A percentile compares a stretch with the other conserved stretches of the same genome.
These are phyloP conservation scores for Eulemur rufifrons DNA, from an alignment of 2,113 vertebrate species.

Conservation along the genomic window DNA sequence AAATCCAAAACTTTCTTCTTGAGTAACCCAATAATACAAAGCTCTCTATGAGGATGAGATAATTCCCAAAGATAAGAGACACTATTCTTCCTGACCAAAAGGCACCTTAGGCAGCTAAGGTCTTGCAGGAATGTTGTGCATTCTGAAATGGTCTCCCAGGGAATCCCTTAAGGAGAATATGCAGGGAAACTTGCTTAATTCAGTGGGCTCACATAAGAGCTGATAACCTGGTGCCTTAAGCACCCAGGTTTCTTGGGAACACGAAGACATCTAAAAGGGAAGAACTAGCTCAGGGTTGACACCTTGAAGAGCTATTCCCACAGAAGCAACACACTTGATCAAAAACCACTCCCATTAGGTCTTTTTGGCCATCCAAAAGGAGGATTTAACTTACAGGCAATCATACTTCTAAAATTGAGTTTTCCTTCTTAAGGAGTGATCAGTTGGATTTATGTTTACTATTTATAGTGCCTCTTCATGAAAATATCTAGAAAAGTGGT, in stretches of 20 bases:
- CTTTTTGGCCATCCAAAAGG: background rate
- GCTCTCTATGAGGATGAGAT: background rate
- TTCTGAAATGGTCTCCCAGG: background rate
- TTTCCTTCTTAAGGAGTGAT: background rate
- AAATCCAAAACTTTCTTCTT: background rate
- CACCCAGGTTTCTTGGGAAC: background rate
- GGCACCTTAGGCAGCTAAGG: background rate
- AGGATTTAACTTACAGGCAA: background rate
- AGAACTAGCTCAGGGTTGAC: background rate
- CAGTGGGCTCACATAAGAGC: background rate
- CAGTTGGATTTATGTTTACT: background rate
- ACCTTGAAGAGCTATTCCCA: background rate
- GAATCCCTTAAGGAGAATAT: background rate
- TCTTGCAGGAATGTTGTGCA: background rate
- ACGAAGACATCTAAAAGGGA: background rate
- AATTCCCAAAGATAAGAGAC: background rate
- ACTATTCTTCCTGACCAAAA: background rate
- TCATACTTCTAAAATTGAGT: background rate
- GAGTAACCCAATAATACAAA: background rate
- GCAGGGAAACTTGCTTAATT: background rate
- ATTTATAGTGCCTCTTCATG: background rate
- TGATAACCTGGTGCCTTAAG: background rate
- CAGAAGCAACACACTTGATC: background rate
- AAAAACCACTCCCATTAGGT: background rate
- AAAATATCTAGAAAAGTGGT: background rate